These are phyloP conservation scores for Drosophila obscura DNA, from an alignment of 1,140 invertebrate genomes.

Conservation along the genomic window DNA sequence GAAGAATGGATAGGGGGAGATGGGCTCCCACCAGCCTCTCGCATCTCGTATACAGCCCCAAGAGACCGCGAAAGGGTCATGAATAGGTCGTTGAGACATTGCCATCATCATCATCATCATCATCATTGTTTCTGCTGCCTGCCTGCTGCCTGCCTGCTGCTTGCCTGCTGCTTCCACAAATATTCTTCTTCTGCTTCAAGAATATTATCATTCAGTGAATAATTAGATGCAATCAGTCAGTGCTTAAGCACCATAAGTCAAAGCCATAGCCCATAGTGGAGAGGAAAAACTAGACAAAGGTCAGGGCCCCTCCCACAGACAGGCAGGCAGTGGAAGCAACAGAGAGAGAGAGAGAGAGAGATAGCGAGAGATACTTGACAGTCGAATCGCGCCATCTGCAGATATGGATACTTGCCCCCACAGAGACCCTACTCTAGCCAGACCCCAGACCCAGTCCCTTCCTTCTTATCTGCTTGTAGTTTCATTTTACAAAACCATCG, in stretches of 20 bases:
- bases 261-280: constrained; percentile 50
- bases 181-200: constrained; percentile 42
- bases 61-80: constrained; percentile 72
- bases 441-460: background rate
- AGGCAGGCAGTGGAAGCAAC: background rate
- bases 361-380: constrained; percentile 27
- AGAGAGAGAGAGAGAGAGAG: too few species aligned
- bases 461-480: constrained; percentile 9
- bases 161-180: constrained; percentile 39
- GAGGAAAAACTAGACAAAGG: constrained; percentile 67
- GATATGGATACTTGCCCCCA: constrained; percentile 51
- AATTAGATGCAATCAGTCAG: constrained; percentile 82
- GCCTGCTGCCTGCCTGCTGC: constrained; percentile 2
- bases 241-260: constrained; percentile 79
- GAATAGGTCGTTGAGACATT: constrained; percentile 76
- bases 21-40: constrained; percentile 7
- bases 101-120: constrained; percentile 64
- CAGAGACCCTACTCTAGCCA: constrained; percentile 24
- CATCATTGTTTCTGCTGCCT: constrained; percentile 4
- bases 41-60: constrained; percentile 6
- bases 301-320: constrained; percentile 24
- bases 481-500: too few species aligned
- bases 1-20: constrained; percentile 42
- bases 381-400: constrained; percentile 57
- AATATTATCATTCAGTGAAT: constrained; percentile 82